These are phyloP conservation scores for Leptatherina wallacei DNA, from an alignment of 2,797 vertebrate species.

Conservation along the genomic window DNA sequence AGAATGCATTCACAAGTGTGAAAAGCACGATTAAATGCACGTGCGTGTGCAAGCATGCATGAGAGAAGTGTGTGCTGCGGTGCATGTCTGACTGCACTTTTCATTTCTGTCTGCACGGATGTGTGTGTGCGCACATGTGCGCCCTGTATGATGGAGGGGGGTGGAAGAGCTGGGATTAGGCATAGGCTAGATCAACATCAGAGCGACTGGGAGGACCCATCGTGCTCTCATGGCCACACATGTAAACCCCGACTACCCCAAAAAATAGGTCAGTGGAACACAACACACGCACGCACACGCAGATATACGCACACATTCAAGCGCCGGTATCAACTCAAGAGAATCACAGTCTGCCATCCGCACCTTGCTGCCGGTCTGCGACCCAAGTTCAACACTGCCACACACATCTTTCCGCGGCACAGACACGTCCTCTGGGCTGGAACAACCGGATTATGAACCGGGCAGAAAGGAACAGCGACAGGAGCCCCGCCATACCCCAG, in stretches of 20 bases:
- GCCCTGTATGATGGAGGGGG: conserved; percentile 54
- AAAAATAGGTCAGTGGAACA: conserved; percentile 88
- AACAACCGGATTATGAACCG: conserved; percentile 76
- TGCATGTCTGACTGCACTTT: conserved; percentile 63
- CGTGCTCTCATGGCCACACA: conserved; percentile 77
- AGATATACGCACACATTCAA: conserved; percentile 39
- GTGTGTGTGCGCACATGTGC: conserved; percentile 40
- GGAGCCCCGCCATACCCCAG: conserved; percentile 11
- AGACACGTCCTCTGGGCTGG: conserved; percentile 70
- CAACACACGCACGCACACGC: conserved; percentile 55
- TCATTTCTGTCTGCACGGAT: conserved; percentile 38
- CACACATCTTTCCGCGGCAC: conserved; percentile 56
- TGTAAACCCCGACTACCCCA: conserved; percentile 65
- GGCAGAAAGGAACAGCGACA: conserved; percentile 39
- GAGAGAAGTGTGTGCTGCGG: conserved; percentile 42
- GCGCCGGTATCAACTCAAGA: conserved; percentile 71
- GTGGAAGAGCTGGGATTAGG: conserved; percentile 74
- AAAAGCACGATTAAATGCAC: conserved; percentile 30
- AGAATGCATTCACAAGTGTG: conserved; percentile 43
- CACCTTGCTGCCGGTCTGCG: conserved; percentile 63
- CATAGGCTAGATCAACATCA: conserved; percentile 78
- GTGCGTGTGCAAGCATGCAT: conserved; percentile 51
- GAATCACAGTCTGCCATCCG: conserved; percentile 69
- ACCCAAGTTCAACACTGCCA: conserved; percentile 62
- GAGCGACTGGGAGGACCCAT: conserved; percentile 70